Base-by-base conservation (phyloP, 2,888 invertebrate species). In the Meteorus cinctellus region DNA sequence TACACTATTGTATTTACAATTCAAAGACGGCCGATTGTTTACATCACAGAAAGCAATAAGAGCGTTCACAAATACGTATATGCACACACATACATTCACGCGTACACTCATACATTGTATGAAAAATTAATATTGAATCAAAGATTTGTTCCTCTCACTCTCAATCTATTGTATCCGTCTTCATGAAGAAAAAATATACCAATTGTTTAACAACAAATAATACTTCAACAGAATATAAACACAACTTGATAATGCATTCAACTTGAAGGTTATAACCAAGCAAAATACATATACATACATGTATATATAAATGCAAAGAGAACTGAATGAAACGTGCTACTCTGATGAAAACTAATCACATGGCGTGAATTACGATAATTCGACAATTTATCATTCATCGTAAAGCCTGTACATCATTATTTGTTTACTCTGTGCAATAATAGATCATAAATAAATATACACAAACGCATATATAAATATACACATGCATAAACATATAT, bases 251-350 rank as follows among this genome's bases (percentile, higher is more conserved):
- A 51, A 48, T 68, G 27, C n/a, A 31, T 51, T 48, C n/a, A 48
- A 68, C 29, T 68, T 68, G 68, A 68, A 68, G 68, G 68, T 68
- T 68, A 68, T 68, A 48, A 68, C 48, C 51, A 24, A 68, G 68
- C 29, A 16, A n/a, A n/a, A 29, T 27, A n/a, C 10, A 55, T 19
- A 55, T 55, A 55, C 2, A 55, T 55, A 55, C n/a, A 24, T 10
- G 19, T 10, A 55, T 10, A 55, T 10, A 55, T 19, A 24, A 8
- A 55, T 8, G 19, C 10, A 55, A 19, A 19, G 55, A 19, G n/a
- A 8, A 55, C 4, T 55, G 48, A 55, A 55, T 68, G 48, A 68
- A 68, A 68, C 34, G 55, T 55, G 19, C 51, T 68, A 48, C 29
- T 16, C 14, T 48, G 24, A 67, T 67, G 48, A 27, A 12, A 27